Evolutionary conservation across 2,797 vertebrate genomes (phyloP), one percentile per base, ranked within the genome.

Genomic region (Diplodus puntazzo): DNA sequence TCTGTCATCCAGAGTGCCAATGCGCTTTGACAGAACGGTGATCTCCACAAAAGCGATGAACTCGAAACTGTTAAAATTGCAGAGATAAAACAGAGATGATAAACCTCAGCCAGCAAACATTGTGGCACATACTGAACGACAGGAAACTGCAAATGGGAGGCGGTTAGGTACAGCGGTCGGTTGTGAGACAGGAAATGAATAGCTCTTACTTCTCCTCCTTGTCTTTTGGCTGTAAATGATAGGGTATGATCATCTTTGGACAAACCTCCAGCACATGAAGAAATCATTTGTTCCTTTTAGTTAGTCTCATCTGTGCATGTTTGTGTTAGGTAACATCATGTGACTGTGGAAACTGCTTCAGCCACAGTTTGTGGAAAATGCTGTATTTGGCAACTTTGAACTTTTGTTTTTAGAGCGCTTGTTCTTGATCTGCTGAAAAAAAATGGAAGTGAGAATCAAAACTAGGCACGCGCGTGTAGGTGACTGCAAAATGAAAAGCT

Each of bases 181-280:
- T 2, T 39, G 34, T 10, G 39, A 49, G 52, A 11, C 71, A 89
- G 87, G 87, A 91, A 89, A 80, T 80, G 17, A 72, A 21, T 59
- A 14, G 2, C 21, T 72, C 49, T 84, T 64, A 82, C 71, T 88
- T 88, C n/a, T n/a, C n/a, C 86, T 82, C 1, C 4, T 60, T 79
- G 7, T 12, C 2, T 13, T 45, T 45, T 8, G n/a, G 1, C 20
- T 17, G 14, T 0, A 0, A 20, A 13, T 2, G 21, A 11, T 16
- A 1, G 34, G 1, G 17, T 18, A 5, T 58, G 30, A 7, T 21
- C 1, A 25, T 43, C 12, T 76, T 45, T 13, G 50, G 63, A 78
- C 73, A 82, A 34, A 39, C 5, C 13, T 27, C 0, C 54, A 25
- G 16, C 3, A 42, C 21, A 0, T 71, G 21, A 48, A 34, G 8